Conservation (phyloP, 2,797 vertebrate genomes). For the Arnoldichthys spilopterus region DNA sequence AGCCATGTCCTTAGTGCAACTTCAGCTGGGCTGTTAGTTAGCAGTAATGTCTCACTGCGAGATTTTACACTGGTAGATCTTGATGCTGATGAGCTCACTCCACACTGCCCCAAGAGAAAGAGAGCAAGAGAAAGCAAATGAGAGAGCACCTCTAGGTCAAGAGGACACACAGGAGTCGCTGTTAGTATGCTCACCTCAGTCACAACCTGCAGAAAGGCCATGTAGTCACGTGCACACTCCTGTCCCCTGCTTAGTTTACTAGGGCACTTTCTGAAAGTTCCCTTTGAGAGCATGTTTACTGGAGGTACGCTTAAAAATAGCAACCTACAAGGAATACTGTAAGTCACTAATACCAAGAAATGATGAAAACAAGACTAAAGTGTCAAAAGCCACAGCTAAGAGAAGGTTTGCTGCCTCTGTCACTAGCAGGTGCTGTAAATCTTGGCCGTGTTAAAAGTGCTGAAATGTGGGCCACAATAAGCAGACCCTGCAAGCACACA, state of each 20-base stretch:
- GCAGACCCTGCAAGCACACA: conserved; percentile 5
- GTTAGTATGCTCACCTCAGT: not conserved
- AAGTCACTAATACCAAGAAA: conserved; percentile 25
- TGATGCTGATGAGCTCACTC: conserved; percentile 12
- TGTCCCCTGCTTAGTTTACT: conserved; percentile 20
- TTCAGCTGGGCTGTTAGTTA: no score
- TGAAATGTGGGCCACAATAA: conserved; percentile 74
- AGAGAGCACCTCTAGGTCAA: conserved; percentile 11
- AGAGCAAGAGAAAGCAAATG: not conserved
- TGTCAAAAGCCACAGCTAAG: conserved; percentile 10
- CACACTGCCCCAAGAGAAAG: not conserved
- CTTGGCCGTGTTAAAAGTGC: conserved; percentile 65
- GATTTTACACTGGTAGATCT: conserved; percentile 16
- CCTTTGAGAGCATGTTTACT: conserved; percentile 24
- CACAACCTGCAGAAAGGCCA: not conserved
- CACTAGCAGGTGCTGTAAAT: conserved; percentile 72
- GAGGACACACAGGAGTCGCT: not conserved
- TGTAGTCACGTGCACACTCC: not conserved
- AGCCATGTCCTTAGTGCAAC: not conserved
- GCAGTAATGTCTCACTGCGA: conserved; percentile 2
- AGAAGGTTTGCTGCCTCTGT: conserved; percentile 37
- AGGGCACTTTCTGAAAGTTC: conserved; percentile 17
- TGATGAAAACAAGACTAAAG: conserved; percentile 30
- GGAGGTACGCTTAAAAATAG: conserved; percentile 29
- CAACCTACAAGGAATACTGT: conserved; percentile 31